A percentile compares a stretch with the other conserved stretches of the same genome.
Conservation (phyloP, 2,797 vertebrate genomes). For the Remorina albescens region DNA sequence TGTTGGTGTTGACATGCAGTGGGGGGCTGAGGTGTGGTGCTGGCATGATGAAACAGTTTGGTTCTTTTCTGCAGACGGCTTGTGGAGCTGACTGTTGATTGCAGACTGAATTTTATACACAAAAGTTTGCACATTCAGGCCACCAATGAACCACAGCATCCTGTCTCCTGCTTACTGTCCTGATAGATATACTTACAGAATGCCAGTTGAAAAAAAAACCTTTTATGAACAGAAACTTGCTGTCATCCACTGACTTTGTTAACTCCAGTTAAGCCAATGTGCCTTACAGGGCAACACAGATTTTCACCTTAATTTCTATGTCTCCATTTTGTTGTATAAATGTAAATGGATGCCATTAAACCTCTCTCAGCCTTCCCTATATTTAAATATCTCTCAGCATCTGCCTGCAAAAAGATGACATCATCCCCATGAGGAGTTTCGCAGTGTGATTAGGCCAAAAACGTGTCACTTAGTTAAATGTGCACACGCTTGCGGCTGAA, state of each 20-base stretch:
- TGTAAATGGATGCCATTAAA: neutral
- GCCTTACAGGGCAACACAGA: neutral
- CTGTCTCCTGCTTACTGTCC: neutral
- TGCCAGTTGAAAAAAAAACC: neutral
- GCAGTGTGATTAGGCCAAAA: neutral
- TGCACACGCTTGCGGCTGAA: no score
- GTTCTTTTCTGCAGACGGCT: constrained; percentile 42
- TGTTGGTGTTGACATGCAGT: constrained; percentile 44
- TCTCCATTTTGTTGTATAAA: neutral
- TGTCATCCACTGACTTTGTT: neutral
- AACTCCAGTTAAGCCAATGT: neutral
- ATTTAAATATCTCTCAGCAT: no score
- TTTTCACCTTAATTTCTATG: neutral
- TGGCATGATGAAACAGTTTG: constrained; percentile 42
- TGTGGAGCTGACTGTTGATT: constrained; percentile 58
- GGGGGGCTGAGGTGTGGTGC: constrained; percentile 40
- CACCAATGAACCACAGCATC: neutral
- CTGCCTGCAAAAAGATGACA: neutral
- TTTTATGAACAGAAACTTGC: neutral
- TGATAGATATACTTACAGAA: neutral
- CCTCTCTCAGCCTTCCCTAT: neutral
- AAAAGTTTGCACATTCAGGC: constrained; percentile 5
- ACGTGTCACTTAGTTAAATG: no score
- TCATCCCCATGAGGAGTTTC: neutral
- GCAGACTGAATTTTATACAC: constrained; percentile 32